Evolutionary conservation across 2,113 vertebrate species (phyloP).

Genomic region (Pachyramphus minor): DNA sequence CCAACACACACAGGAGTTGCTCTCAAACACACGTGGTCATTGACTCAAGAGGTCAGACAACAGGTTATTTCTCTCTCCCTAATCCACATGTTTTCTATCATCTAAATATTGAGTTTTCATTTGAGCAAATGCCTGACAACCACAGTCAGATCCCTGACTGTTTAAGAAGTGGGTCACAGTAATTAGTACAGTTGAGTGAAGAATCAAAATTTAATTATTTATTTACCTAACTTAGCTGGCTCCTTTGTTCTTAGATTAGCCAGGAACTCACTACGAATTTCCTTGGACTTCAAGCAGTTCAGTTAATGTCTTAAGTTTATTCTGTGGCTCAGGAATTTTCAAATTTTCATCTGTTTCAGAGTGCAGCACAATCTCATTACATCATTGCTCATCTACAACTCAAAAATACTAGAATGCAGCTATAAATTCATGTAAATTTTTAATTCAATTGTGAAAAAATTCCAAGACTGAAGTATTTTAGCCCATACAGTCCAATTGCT

Average conservation of each 20-base stretch:
- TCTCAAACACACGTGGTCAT: background rate
- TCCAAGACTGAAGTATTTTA: background rate
- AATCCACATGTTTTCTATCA: background rate
- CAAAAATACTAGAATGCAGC: background rate
- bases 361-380: background rate
- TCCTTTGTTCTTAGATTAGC: slow-evolving; percentile 5
- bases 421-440: background rate
- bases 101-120: background rate
- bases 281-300: background rate
- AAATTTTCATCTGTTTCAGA: background rate
- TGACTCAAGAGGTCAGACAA: background rate
- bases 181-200: background rate
- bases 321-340: background rate
- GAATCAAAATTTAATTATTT: slow-evolving; percentile 28
- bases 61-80: background rate
- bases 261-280: background rate
- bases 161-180: background rate
- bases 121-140: background rate
- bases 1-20: background rate
- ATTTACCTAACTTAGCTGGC: background rate
- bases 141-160: background rate
- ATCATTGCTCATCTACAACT: background rate
- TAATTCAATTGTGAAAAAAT: background rate
- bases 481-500: background rate
- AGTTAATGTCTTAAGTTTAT: background rate